These are phyloP conservation scores for Halcyon badia DNA, from an alignment of 2,797 vertebrate species.

Conservation along the genomic window DNA sequence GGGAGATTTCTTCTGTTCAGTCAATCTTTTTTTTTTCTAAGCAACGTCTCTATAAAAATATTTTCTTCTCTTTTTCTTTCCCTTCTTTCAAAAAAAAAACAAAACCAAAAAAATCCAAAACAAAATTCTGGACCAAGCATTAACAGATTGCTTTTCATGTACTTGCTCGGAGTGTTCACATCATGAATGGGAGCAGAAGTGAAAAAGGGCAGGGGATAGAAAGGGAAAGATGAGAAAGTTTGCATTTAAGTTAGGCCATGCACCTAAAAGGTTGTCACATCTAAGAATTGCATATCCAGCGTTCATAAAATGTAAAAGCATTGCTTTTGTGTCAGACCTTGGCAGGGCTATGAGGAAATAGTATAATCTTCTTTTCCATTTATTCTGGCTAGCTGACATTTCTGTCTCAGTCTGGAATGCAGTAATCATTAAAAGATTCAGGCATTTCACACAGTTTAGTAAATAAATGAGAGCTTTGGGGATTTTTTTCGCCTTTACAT, in stretches of 20 bases:
- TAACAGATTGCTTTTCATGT: neutral
- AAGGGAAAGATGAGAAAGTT: neutral
- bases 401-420: neutral
- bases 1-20: neutral
- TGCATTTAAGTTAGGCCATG: neutral
- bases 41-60: neutral
- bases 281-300: neutral
- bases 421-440: neutral
- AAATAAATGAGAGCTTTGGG: neutral
- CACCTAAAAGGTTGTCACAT: neutral
- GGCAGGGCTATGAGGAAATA: neutral
- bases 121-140: neutral
- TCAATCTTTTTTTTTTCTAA: neutral
- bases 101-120: neutral
- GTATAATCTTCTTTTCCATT: slow-evolving; percentile 35
- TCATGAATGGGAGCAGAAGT: neutral
- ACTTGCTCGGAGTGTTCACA: neutral
- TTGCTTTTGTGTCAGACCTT: slow-evolving; percentile 6
- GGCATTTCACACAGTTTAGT: slow-evolving; percentile 17
- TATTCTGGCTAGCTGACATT: slow-evolving; percentile 20
- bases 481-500: neutral
- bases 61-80: neutral
- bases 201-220: neutral
- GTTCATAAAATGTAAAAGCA: neutral
- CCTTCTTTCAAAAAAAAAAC: neutral